Percentiles rank a stretch among this genome's conserved stretches.
phyloP scores from a whole-genome alignment of 2,113 vertebrate genomes.

The Nannospalax galili region DNA sequence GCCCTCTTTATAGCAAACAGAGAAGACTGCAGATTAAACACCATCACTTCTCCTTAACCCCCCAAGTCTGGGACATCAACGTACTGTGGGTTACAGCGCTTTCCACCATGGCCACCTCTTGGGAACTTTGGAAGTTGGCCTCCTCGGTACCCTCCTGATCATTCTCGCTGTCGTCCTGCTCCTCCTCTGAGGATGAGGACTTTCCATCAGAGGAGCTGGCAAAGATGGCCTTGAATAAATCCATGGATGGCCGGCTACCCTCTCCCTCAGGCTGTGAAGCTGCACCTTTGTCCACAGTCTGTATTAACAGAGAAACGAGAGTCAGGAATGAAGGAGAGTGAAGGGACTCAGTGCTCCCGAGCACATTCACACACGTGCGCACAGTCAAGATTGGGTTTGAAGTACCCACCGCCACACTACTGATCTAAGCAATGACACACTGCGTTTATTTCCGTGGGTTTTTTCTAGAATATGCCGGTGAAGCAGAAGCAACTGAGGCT shows the following conservation, averaged over 20 bases:
- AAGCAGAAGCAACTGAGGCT: background rate
- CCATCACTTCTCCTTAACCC: background rate
- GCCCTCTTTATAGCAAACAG: background rate
- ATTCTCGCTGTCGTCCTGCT: constrained; percentile 85
- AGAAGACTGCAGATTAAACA: background rate
- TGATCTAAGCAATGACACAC: background rate
- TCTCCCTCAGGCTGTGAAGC: constrained; percentile 85
- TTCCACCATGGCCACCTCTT: background rate
- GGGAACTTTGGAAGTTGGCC: constrained; percentile 40
- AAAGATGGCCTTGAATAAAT: constrained; percentile 98
- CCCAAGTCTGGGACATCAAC: background rate
- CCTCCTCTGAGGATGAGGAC: constrained; percentile 93
- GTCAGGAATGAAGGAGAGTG: background rate
- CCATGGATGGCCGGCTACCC: constrained; percentile 91
- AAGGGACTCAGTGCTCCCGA: background rate
- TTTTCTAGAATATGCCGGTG: background rate
- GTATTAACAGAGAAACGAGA: background rate
- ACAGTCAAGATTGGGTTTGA: background rate
- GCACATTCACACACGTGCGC: no score
- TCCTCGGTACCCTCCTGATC: constrained; percentile 55
- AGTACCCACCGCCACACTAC: background rate
- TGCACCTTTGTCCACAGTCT: constrained; percentile 72
- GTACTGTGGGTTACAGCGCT: constrained; percentile 71
- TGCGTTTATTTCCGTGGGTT: background rate
- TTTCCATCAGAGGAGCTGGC: constrained; percentile 94